Evolutionary conservation across 2,888 invertebrate genomes (phyloP).

Genomic region (Lasioglossum oenotherae): DNA sequence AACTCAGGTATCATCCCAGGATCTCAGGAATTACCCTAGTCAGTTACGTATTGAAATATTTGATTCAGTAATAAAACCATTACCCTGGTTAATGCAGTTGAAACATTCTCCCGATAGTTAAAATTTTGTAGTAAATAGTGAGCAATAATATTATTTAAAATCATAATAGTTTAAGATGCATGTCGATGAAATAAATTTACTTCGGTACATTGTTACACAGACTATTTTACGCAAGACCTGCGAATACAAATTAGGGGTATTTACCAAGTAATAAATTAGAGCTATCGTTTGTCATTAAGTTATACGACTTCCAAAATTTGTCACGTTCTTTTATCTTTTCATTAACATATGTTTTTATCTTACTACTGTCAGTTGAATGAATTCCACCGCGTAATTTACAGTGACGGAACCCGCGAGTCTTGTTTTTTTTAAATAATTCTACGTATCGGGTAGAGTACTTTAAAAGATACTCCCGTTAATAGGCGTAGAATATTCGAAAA

Average conservation of each 20-base stretch:
- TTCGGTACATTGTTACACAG: neutral
- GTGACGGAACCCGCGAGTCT: neutral
- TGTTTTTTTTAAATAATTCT: neutral
- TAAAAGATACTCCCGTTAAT: too few relatives aligned
- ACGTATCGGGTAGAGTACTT: neutral
- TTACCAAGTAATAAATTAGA: neutral
- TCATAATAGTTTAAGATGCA: neutral
- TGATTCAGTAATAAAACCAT: neutral
- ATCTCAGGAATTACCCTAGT: neutral
- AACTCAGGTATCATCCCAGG: too few relatives aligned
- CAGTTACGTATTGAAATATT: neutral
- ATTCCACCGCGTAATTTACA: neutral
- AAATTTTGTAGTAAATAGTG: neutral
- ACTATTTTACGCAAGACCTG: neutral
- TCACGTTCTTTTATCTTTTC: constrained; percentile 28
- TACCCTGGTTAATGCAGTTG: neutral
- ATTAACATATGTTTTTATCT: constrained; percentile 10
- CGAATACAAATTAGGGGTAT: neutral
- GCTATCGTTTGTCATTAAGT: neutral
- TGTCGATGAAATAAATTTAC: neutral
- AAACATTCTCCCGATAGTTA: neutral
- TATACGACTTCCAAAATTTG: neutral
- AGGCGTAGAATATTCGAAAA: neutral
- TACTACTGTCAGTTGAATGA: neutral
- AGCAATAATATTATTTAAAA: neutral